Percentiles rank a stretch among this genome's conserved stretches.
Conservation (phyloP, 2,113 vertebrate genomes). For the Bungarus multicinctus region DNA sequence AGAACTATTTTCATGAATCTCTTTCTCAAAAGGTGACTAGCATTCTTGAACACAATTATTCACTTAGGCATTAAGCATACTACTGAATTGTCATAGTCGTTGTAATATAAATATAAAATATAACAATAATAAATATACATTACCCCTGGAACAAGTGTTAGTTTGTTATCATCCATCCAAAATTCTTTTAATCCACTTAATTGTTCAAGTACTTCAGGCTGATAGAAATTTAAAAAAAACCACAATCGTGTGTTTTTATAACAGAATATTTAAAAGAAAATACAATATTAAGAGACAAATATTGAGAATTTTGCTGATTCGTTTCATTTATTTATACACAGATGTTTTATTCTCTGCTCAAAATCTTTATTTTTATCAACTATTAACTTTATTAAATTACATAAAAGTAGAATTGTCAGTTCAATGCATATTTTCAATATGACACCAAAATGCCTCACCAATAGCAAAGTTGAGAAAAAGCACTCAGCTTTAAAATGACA, state of each 20-base stretch:
- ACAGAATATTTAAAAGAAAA: neutral
- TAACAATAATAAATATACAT: constrained; percentile 52
- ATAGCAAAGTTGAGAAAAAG: neutral
- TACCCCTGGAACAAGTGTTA: constrained; percentile 95
- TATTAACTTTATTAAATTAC: neutral
- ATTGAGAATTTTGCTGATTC: neutral
- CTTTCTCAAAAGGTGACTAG: neutral
- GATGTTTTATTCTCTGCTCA: neutral
- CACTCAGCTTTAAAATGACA: neutral
- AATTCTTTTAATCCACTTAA: constrained; percentile 93
- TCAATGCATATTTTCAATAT: neutral
- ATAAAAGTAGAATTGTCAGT: neutral
- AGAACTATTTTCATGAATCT: no score
- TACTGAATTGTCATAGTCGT: neutral
- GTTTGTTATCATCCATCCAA: constrained; percentile 97
- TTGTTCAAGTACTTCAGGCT: constrained; percentile 99
- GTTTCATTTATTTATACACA: neutral
- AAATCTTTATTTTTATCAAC: neutral
- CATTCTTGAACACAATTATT: neutral
- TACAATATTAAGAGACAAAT: neutral
- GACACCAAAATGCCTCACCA: neutral
- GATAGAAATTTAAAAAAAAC: constrained; percentile 28
- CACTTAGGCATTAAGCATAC: neutral
- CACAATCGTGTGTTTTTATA: neutral
- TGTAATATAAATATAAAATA: neutral